Conservation (phyloP, 2,888 invertebrate species). For the Dasysyrphus albostriatus region DNA sequence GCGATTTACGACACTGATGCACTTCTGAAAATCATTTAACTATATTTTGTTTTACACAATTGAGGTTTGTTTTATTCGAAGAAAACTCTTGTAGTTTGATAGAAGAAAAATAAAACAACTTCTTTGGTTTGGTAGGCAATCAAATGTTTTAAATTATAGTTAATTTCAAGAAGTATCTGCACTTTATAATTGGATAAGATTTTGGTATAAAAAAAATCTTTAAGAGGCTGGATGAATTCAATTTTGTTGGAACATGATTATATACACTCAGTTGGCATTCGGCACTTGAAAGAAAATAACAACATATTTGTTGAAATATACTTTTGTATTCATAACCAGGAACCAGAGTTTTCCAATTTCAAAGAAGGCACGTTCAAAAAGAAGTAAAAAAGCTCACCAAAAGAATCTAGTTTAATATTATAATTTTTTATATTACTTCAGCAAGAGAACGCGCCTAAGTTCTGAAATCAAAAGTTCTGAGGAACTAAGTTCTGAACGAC, state of each 20-base stretch:
- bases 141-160: constrained; percentile 5
- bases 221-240: neutral
- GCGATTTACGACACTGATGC: constrained; percentile 34
- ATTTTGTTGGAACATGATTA: neutral
- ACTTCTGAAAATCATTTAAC: constrained; percentile 32
- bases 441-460: no score
- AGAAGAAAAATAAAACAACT: neutral
- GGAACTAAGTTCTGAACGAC: no score
- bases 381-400: no score
- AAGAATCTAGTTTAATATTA: no score
- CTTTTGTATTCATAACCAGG: no score
- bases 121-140: neutral
- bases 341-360: no score
- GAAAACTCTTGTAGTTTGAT: constrained; percentile 37
- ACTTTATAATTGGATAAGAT: neutral
- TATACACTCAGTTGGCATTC: neutral
- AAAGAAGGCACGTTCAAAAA: no score
- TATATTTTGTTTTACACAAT: constrained; percentile 8
- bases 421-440: no score
- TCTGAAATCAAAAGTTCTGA: no score
- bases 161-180: neutral
- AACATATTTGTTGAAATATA: no score
- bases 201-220: neutral
- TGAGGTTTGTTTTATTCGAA: constrained; percentile 33
- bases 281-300: neutral